Evolutionary conservation across 2,113 vertebrate genomes (phyloP), one percentile per base, ranked within the genome.

Genomic region (Alouatta palliata): DNA sequence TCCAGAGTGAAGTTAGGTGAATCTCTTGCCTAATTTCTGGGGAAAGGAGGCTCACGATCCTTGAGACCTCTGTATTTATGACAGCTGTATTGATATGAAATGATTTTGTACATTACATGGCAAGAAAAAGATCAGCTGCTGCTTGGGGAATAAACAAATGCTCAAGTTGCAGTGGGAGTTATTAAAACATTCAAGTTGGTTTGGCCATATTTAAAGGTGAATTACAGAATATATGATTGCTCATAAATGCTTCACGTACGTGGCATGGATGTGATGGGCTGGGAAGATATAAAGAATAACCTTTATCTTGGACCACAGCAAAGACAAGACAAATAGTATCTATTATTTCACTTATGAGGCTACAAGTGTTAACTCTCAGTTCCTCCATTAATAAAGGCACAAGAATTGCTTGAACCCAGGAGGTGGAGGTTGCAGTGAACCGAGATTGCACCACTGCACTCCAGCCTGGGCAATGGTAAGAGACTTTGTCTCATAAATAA

Each of bases 151-250:
- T 47, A 77, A 49, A 81, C n/a, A 93, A 20, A 94, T 56, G 23
- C 35, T 70, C 25, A 66, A 77, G 9, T 71, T 94, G 66, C 89
- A 66, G 21, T 56, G 81, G 90, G 89, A 96, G 8, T 92, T 79
- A 86, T 95, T 92, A 96, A 89, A 90, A 35, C n/a, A 73, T 82
- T 77, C 37, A 92, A 56, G 21, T 61, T 84, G 10, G 3, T 87
- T 87, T 87, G 35, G 13, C 8, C 43, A 87, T 25, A 86, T 35
- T 89, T 91, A 84, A 88, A 86, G 52, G 30, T 49, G n/a, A 35
- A 92, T 92, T 76, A 61, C 14, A 90, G 76, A 90, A 77, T 40
- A 14, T 35, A 2, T 16, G 14, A 81, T 16, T 43, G 40, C 47
- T 90, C 14, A 35, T 61, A 54, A 54, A 23, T 96, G 10, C 11